phyloP scores from a whole-genome alignment of 1,140 invertebrate species.

The Panulirus ornatus region DNA sequence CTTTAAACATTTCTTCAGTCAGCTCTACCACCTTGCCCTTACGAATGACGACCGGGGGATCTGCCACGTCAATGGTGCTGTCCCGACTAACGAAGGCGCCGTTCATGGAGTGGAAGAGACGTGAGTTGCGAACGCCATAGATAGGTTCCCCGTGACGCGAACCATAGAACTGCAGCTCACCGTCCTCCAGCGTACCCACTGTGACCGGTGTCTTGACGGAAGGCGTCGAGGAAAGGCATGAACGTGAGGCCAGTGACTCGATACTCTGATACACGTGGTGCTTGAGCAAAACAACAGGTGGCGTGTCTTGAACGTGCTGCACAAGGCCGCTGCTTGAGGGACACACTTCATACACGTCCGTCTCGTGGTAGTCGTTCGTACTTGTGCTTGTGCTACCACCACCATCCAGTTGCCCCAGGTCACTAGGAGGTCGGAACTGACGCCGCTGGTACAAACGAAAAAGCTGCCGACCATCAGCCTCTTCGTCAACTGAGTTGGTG shows the following conservation, averaged over 20 bases:
- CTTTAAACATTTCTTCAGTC: conserved; percentile 76
- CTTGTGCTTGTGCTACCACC: conserved; percentile 24
- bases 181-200: conserved; percentile 46
- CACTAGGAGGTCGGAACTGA: conserved; percentile 42
- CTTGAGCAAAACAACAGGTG: conserved; percentile 69
- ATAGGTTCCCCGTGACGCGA: conserved; percentile 75
- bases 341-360: conserved; percentile 44
- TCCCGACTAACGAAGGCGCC: conserved; percentile 73
- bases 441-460: conserved; percentile 62
- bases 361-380: conserved; percentile 49
- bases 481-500: conserved; percentile 25
- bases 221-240: conserved; percentile 28
- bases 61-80: neutral
- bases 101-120: conserved; percentile 74
- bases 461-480: conserved; percentile 55
- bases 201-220: conserved; percentile 48
- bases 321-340: neutral
- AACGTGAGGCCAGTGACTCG: conserved; percentile 70
- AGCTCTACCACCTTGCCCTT: conserved; percentile 73
- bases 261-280: conserved; percentile 73
- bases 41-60: conserved; percentile 70
- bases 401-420: neutral
- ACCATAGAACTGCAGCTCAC: conserved; percentile 75
- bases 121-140: conserved; percentile 74
- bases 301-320: conserved; percentile 18